Base-by-base conservation (phyloP, 2,797 vertebrate species). In the Bovichtus diacanthus region DNA sequence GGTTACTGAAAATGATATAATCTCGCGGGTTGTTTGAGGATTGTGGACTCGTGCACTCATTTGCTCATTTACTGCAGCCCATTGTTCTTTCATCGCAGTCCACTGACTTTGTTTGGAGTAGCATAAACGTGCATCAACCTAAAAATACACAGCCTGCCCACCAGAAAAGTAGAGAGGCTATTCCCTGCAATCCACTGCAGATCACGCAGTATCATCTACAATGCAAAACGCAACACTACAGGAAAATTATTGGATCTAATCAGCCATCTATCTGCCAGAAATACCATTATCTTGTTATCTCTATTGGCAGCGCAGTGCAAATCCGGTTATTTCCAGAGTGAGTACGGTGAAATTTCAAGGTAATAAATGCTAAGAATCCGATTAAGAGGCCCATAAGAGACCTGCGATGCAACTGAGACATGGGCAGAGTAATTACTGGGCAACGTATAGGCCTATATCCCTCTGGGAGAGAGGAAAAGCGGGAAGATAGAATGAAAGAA, bases 291-390 rank as follows among this genome's bases (percentile, higher is more conserved):
- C 74, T 66, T 60, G n/a, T 75, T 55, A 76, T 83, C 80, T 80
- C 53, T 65, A 74, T 44, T 78, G 70, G 76, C 58, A 76, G 66
- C 19, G 67, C 56, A 54, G 69, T 64, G 64, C 54, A 72, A 60
- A 82, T 81, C 59, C 68, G 74, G 81, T 76, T 75, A 87, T 90
- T 91, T 88, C 64, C 74, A 83, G 74, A 72, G 64, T 58, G 56
- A 70, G 66, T 54, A 77, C 23, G 56, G 72, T 63, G 50, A 88
- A 85, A 87, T 87, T 76, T 82, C 79, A 86, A 72, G 62, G 81
- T 88, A 92, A 93, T 91, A 86, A 88, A 92, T 87, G 88, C 79
- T 68, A 74, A 77, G 83, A 90, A 92, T 93, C 74, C 16, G 79
- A 91, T 91, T 90, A 92, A 73, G 78, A 85, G 66, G 74, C 61